phyloP scores from a whole-genome alignment of 2,797 vertebrate species.

The Helostoma temminkii region DNA sequence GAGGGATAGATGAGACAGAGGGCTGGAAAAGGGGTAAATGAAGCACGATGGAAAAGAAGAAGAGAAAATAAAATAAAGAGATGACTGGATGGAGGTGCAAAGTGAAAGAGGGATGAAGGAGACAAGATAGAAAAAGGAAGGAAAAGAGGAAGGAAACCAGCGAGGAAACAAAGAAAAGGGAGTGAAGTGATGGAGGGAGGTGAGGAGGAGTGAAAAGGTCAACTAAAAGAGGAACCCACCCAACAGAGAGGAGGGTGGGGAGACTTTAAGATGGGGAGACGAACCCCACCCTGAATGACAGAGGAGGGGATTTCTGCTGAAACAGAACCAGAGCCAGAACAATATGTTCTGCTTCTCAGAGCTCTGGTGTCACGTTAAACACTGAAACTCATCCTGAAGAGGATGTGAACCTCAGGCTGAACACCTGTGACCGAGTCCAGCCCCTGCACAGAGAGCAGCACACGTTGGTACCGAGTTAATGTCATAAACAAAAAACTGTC shows the following conservation, averaged over 20 bases:
- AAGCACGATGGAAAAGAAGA: background rate
- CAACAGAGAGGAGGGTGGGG: background rate
- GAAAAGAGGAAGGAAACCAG: too few species aligned
- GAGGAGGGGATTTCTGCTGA: constrained; percentile 50
- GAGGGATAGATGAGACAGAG: too few species aligned
- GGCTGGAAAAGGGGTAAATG: background rate
- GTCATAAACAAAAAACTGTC: too few species aligned
- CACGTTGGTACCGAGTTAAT: too few species aligned
- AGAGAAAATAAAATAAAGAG: background rate
- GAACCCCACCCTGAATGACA: constrained; percentile 37
- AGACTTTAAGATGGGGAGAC: background rate
- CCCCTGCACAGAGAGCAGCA: too few species aligned
- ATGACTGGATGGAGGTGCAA: background rate
- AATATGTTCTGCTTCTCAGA: too few species aligned
- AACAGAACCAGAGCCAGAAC: constrained; percentile 30
- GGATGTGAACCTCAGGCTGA: too few species aligned
- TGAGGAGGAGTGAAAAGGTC: constrained; percentile 5
- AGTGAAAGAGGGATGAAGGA: background rate
- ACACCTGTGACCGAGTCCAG: too few species aligned
- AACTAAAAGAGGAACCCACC: constrained; percentile 22
- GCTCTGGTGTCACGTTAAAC: too few species aligned
- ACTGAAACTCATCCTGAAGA: too few species aligned
- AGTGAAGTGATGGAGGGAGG: background rate
- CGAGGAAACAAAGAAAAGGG: too few species aligned
- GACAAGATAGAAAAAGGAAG: background rate